A percentile compares a stretch with the other conserved stretches of the same genome.
Evolutionary conservation across 2,113 vertebrate species (phyloP).

Genomic region (Empidonax traillii): DNA sequence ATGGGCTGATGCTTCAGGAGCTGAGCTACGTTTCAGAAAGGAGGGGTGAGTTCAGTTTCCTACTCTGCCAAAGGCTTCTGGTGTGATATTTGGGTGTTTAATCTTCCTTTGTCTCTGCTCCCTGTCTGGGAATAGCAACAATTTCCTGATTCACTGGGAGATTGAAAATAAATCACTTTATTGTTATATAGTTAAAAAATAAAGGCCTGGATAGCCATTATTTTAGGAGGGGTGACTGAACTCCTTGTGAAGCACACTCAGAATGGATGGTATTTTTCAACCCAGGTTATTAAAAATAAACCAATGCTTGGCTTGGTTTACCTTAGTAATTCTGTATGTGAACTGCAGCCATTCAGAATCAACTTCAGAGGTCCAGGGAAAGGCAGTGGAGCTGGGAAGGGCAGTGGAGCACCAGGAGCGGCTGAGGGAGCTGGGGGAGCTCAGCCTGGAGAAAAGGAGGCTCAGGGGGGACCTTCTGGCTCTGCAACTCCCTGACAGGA

Average conservation of each 20-base stretch:
- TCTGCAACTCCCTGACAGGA: neutral
- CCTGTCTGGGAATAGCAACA: slow-evolving; percentile 26
- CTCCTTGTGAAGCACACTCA: neutral
- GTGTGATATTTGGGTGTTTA: slow-evolving; percentile 40
- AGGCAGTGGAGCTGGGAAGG: neutral
- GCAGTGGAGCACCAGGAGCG: accelerated
- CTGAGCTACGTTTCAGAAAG: slow-evolving; percentile 17
- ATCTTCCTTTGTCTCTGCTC: slow-evolving; percentile 45
- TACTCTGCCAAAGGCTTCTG: slow-evolving; percentile 41
- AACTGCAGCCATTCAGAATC: neutral
- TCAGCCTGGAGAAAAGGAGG: neutral
- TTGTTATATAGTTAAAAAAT: slow-evolving; percentile 6
- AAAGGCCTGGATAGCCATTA: neutral
- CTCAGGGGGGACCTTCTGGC: neutral
- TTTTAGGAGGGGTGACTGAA: neutral
- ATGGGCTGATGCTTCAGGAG: slow-evolving; percentile 26
- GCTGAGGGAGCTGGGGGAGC: neutral
- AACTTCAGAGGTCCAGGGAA: neutral
- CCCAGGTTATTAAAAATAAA: neutral
- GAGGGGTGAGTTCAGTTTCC: slow-evolving; percentile 51
- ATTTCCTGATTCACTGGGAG: slow-evolving; percentile 31
- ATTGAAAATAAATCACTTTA: slow-evolving; percentile 41
- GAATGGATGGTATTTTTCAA: slow-evolving; percentile 2
- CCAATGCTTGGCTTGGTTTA: neutral
- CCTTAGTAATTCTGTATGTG: neutral